phyloP scores from a whole-genome alignment of 1,140 invertebrate genomes.

The Pachyrhynchus sulphureomaculatus region DNA sequence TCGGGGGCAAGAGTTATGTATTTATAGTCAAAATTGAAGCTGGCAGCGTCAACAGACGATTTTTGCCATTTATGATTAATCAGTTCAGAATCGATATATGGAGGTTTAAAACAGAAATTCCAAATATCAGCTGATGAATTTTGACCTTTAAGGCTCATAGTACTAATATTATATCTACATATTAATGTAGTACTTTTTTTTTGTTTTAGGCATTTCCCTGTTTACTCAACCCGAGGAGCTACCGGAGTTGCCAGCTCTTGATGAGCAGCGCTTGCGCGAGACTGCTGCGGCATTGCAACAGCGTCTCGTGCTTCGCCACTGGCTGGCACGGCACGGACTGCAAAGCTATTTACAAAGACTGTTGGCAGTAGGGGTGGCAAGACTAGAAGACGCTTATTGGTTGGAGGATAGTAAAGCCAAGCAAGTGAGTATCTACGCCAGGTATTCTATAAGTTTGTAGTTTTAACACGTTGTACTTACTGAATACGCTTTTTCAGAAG shows the following conservation, averaged over 20 bases:
- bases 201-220: slow-evolving; percentile 73
- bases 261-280: slow-evolving; percentile 75
- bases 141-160: too few species aligned
- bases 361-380: slow-evolving; percentile 76
- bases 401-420: slow-evolving; percentile 75
- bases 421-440: slow-evolving; percentile 46
- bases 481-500: too few species aligned
- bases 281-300: slow-evolving; percentile 76
- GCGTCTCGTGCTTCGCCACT: slow-evolving; percentile 76
- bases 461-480: neutral
- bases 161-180: too few species aligned
- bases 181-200: too few species aligned
- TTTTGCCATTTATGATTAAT: too few species aligned
- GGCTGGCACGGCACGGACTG: slow-evolving; percentile 72
- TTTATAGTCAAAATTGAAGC: too few species aligned
- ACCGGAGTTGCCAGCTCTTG: slow-evolving; percentile 74
- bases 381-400: slow-evolving; percentile 86
- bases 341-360: slow-evolving; percentile 76
- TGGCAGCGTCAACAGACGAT: too few species aligned
- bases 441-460: neutral
- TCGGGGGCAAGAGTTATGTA: too few species aligned
- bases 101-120: too few species aligned
- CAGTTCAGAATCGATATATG: too few species aligned
- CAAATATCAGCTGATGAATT: too few species aligned
- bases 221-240: slow-evolving; percentile 69